phyloP scores from a whole-genome alignment of 2,113 vertebrate species.

The Brienomyrus longianalis region DNA sequence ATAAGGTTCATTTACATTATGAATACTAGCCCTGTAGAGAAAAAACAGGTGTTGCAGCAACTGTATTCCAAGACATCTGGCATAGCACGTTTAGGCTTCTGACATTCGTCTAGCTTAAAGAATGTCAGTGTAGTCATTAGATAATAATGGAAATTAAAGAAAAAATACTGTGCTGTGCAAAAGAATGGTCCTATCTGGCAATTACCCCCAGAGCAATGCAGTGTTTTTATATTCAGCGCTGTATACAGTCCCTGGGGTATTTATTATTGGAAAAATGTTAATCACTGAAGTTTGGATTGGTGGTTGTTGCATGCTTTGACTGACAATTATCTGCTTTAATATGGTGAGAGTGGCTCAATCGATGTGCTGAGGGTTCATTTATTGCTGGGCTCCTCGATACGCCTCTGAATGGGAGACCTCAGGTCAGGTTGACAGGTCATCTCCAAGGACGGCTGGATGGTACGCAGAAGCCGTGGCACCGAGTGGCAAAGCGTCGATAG shows the following conservation, averaged over 20 bases:
- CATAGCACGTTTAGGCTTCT: neutral
- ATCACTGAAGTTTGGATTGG: constrained; percentile 8
- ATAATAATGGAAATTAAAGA: neutral
- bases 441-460: neutral
- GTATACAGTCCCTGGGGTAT: neutral
- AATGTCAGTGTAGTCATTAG: neutral
- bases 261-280: constrained; percentile 15
- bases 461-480: neutral
- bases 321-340: neutral
- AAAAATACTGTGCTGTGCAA: neutral
- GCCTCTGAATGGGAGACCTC: neutral
- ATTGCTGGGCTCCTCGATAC: neutral
- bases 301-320: neutral
- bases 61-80: neutral
- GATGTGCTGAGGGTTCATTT: neutral
- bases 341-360: neutral
- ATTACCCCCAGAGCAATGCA: neutral
- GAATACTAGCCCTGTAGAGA: neutral
- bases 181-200: neutral
- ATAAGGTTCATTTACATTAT: neutral
- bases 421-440: neutral
- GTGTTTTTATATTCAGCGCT: neutral
- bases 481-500: neutral
- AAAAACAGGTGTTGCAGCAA: neutral
- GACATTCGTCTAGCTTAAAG: neutral